phyloP scores from a whole-genome alignment of 2,797 vertebrate genomes.

The Alauda arvensis region DNA sequence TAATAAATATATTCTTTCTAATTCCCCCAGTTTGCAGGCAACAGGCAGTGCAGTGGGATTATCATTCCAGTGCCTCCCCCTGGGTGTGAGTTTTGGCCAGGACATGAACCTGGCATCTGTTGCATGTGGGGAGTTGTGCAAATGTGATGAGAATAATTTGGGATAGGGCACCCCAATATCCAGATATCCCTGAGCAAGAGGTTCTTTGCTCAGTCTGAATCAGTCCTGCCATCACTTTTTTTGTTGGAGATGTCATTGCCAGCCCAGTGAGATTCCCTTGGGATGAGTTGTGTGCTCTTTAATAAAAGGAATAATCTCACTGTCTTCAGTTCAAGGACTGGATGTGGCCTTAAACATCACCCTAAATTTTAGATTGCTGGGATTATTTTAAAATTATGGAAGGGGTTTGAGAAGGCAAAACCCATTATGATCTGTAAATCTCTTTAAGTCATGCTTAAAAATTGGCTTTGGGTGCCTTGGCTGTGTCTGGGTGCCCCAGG shows the following conservation, averaged over 20 bases:
- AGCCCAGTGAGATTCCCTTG: not conserved
- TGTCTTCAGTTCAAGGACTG: not conserved
- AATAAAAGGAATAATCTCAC: not conserved
- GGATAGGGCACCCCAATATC: not conserved
- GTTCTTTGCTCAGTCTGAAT: not conserved
- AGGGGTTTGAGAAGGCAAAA: not conserved
- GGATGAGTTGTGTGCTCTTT: not conserved
- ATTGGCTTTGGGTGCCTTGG: not conserved
- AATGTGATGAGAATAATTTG: not conserved
- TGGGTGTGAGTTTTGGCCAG: not conserved
- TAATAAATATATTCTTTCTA: not conserved
- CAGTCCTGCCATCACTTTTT: not conserved
- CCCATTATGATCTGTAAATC: not conserved
- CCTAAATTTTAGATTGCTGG: not conserved
- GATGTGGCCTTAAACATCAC: not conserved
- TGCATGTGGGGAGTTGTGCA: not conserved
- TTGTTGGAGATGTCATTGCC: not conserved
- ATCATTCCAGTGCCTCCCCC: not conserved
- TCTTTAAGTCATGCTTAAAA: not conserved
- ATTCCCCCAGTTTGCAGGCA: not conserved
- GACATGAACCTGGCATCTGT: not conserved
- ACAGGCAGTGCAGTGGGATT: not conserved
- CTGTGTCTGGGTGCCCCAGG: not conserved
- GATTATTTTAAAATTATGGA: not conserved
- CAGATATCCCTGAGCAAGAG: not conserved